Evolutionary conservation across 2,113 vertebrate species (phyloP), one percentile per base, ranked within the genome.

Genomic region (Anseranas semipalmata): DNA sequence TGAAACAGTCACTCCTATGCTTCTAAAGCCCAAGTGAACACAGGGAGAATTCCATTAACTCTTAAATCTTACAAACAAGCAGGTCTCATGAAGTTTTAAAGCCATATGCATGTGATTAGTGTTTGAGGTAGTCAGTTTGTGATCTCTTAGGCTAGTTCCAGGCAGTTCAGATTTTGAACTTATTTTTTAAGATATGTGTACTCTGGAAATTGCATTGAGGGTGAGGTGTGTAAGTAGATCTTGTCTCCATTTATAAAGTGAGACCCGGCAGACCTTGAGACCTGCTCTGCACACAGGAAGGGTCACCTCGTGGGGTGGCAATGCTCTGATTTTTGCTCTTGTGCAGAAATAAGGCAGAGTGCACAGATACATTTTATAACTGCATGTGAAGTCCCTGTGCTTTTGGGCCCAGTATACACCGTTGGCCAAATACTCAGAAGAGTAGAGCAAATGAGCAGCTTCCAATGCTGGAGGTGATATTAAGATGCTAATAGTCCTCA

Each of bases 291-390:
- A 65, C 7, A 65, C 30, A 35, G n/a, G 43, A 62, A n/a, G 27
- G 33, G 7, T 63, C 13, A 59, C 10, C 4, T 20, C 12, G 25
- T 0, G 1, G 7, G 3, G 20, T 37, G 16, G 10, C 72, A 27
- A 18, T 68, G 17, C 5, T 92, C 35, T 81, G 14, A 32, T 22
- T 81, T 92, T 55, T 59, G 28, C 32, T 65, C 77, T 65, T n/a
- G 32, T 72, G 52, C 28, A 62, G 59, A 67, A 58, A 52, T 15
- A 72, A 90, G 37, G 7, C 27, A 71, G 6, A 66, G 66, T 55
- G 81, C 77, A 27, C 77, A 86, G 7, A 9, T 35, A 25, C 10
- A 24, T 15, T 75, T 66, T 75, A 15, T 67, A 27, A 32, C 19
- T 75, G 41, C 25, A 37, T 2, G 11, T 59, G 12, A 88, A 81